Percentiles rank a stretch among this genome's conserved stretches.
Conservation (phyloP, 2,797 vertebrate genomes). For the Chelon auratus region DNA sequence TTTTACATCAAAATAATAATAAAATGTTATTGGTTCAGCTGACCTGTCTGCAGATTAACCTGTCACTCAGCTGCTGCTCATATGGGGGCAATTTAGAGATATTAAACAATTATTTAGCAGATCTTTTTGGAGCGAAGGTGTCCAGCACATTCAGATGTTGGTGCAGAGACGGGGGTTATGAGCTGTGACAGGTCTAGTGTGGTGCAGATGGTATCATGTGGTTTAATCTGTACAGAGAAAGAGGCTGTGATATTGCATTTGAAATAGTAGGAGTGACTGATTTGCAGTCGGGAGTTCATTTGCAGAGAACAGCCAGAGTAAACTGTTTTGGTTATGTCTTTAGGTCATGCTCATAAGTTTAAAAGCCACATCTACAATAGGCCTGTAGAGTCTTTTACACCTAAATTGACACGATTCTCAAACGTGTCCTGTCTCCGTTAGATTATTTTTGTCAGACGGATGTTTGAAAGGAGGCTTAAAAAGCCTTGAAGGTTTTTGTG, state of each 20-base stretch:
- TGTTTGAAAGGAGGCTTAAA: slow-evolving; percentile 50
- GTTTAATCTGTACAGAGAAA: slow-evolving; percentile 30
- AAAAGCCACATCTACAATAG: slow-evolving; percentile 5
- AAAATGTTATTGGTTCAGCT: background rate
- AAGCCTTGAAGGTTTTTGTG: slow-evolving; percentile 53
- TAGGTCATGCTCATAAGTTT: background rate
- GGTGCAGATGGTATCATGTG: slow-evolving; percentile 19
- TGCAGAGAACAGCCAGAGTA: background rate
- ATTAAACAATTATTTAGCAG: slow-evolving; percentile 52
- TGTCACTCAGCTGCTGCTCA: slow-evolving; percentile 50
- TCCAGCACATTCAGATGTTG: slow-evolving; percentile 5
- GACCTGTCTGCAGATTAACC: slow-evolving; percentile 28
- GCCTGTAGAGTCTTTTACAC: slow-evolving; percentile 10
- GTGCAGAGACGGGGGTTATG: slow-evolving; percentile 47
- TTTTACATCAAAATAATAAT: background rate
- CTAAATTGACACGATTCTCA: slow-evolving; percentile 18
- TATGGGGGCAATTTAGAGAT: slow-evolving; percentile 36
- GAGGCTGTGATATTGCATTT: slow-evolving; percentile 5
- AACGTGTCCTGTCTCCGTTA: background rate
- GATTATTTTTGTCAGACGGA: slow-evolving; percentile 33
- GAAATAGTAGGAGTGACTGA: slow-evolving; percentile 9
- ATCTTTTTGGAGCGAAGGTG: slow-evolving; percentile 31
- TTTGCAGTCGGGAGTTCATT: slow-evolving; percentile 28
- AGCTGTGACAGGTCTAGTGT: slow-evolving; percentile 26
- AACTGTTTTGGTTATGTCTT: background rate